These are phyloP conservation scores for Glaucidium brasilianum DNA, from an alignment of 2,113 vertebrate species.

Conservation along the genomic window DNA sequence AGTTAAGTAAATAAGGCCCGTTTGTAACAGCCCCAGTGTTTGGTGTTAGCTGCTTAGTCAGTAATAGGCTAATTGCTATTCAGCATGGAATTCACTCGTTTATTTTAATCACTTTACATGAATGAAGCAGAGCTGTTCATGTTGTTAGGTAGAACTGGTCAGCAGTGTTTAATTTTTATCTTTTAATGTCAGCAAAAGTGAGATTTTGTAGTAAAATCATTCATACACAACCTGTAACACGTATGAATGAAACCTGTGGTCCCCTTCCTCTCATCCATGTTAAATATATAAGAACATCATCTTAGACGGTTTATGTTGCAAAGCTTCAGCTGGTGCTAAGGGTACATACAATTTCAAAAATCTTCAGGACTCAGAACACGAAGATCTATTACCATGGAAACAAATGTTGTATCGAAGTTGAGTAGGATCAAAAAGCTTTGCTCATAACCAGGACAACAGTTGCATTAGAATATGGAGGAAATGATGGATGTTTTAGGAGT, in stretches of 20 bases:
- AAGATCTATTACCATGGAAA: conserved; percentile 71
- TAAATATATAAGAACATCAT: not conserved
- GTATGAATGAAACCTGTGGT: not conserved
- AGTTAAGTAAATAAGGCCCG: conserved; percentile 18
- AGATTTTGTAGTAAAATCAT: not conserved
- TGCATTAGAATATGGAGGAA: conserved; percentile 68
- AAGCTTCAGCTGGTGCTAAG: conserved; percentile 22
- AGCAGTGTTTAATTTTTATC: not conserved
- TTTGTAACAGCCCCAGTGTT: not conserved
- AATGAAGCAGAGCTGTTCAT: conserved; percentile 7
- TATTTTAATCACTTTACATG: conserved; percentile 24
- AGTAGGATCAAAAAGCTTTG: conserved; percentile 64
- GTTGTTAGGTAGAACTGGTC: not conserved
- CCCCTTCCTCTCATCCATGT: not conserved
- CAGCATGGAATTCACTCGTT: conserved; percentile 17
- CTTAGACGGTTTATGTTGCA: conserved; percentile 14
- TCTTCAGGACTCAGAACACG: conserved; percentile 33
- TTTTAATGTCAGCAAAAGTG: not conserved
- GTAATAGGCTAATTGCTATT: conserved; percentile 49
- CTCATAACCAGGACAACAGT: conserved; percentile 36
- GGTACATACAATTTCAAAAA: conserved; percentile 46
- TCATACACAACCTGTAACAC: not conserved
- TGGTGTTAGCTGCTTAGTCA: not conserved
- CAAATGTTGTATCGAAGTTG: conserved; percentile 67
- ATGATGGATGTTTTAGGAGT: conserved; percentile 40